phyloP scores from a whole-genome alignment of 1,140 invertebrate genomes.

The Pantala flavescens region DNA sequence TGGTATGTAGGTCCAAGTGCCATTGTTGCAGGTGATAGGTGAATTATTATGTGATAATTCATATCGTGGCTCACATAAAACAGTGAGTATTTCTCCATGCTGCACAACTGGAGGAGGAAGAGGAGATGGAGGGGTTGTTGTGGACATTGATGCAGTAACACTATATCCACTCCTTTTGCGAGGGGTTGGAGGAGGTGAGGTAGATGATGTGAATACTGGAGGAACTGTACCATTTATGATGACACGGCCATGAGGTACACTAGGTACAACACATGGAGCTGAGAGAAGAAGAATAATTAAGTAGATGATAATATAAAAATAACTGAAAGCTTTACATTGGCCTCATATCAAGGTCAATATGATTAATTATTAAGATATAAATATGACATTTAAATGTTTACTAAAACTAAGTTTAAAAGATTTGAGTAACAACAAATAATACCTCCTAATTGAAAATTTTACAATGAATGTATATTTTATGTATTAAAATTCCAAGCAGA shows the following conservation, averaged over 20 bases:
- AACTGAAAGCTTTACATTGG: too few relatives aligned
- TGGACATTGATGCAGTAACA: not conserved
- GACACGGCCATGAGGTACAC: slow-evolving; percentile 71
- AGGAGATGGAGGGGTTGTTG: not conserved
- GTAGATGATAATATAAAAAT: too few relatives aligned
- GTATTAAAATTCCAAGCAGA: too few relatives aligned
- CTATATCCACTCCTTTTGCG: slow-evolving; percentile 5
- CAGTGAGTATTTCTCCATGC: slow-evolving; percentile 74
- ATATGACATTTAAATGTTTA: too few relatives aligned
- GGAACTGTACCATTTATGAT: slow-evolving; percentile 31
- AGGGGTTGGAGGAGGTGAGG: slow-evolving; percentile 36
- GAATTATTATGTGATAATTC: slow-evolving; percentile 68
- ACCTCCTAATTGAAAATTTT: too few relatives aligned
- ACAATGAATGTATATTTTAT: too few relatives aligned
- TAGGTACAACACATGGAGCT: slow-evolving; percentile 85
- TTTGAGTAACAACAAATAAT: too few relatives aligned
- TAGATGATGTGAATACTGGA: slow-evolving; percentile 32
- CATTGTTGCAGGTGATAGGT: slow-evolving; percentile 80
- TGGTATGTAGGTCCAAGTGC: slow-evolving; percentile 90
- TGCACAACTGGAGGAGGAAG: slow-evolving; percentile 47
- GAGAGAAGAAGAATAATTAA: slow-evolving; percentile 17
- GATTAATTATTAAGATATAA: too few relatives aligned
- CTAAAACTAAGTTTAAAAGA: too few relatives aligned
- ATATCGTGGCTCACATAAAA: slow-evolving; percentile 77
- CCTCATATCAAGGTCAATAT: too few relatives aligned